These are phyloP conservation scores for Ancistrus triradiatus DNA, from an alignment of 2,113 vertebrate species.

Conservation along the genomic window DNA sequence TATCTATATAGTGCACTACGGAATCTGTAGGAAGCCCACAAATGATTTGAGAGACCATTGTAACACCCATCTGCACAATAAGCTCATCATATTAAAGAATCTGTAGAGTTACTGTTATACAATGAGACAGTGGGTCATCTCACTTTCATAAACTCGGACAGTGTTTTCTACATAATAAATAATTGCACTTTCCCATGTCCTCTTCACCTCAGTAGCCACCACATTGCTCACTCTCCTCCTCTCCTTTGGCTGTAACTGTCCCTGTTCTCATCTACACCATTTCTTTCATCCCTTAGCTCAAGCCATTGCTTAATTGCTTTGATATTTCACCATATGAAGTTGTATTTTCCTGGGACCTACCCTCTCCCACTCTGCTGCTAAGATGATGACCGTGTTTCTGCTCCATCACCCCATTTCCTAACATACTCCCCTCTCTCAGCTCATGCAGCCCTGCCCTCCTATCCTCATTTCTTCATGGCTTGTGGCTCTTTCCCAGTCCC, in stretches of 20 bases:
- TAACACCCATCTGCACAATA: not conserved
- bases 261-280: not conserved
- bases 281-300: not conserved
- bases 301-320: not conserved
- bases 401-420: constrained; percentile 4
- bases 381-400: not conserved
- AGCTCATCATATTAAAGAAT: not conserved
- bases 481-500: not conserved
- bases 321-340: not conserved
- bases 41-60: no score
- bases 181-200: not conserved
- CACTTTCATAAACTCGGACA: constrained; percentile 5
- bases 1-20: no score
- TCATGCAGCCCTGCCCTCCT: not conserved
- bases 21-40: no score
- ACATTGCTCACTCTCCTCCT: not conserved
- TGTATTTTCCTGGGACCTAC: not conserved
- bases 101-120: no score
- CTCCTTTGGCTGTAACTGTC: not conserved
- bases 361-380: not conserved
- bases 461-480: not conserved
- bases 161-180: not conserved
- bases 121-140: not conserved
- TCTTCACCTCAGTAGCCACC: not conserved
- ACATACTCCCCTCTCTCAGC: not conserved